Evolutionary conservation across 1,140 invertebrate species (phyloP), one percentile per base, ranked within the genome.

Genomic region (Steinernema feltiae): DNA sequence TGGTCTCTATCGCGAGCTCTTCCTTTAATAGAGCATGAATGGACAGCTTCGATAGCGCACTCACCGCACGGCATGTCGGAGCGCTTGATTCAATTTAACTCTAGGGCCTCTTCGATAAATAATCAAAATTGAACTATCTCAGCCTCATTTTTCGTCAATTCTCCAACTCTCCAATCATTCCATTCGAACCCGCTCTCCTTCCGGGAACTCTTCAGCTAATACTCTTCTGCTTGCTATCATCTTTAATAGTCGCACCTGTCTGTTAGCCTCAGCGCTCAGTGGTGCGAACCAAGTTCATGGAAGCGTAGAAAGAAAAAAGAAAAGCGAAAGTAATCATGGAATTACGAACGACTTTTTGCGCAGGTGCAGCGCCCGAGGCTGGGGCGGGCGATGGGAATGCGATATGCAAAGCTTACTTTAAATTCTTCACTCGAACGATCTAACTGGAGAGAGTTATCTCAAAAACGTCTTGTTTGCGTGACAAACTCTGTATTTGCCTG

Each of bases 81-180:
- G 53, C 53, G 12, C 12, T 27, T 63, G 12, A 63, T 63, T 63
- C 53, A 63, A 63, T 63, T 63, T 63, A 63, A 63, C 53, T 63
- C 53, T 63, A 63, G 53, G 53, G 53, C 53, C 53, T 63, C 53
- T 63, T 63, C 53, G 53, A 63, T 63, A 63, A 63, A 63, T 63
- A 63, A 63, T 63, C 53, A 63, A 63, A 63, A 63, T 63, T 63
- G 12, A 63, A 63, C 53, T 63, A 63, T 63, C 53, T 63, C 41
- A n/a, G 15, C 53, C 53, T 63, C 53, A 63, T 63, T 63, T 63
- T 21, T 27, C 12, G 12, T 27, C 53, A 7, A 41, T 7, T 41
- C 35, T 18, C 35, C 35, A 41, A 41, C 35, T 41, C 18, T 41
- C 18, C 35, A 7, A 41, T 41, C 35, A 41, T 41, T 41, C 35